Base-by-base conservation (phyloP, 2,113 vertebrate genomes). In the Canis aureus region DNA sequence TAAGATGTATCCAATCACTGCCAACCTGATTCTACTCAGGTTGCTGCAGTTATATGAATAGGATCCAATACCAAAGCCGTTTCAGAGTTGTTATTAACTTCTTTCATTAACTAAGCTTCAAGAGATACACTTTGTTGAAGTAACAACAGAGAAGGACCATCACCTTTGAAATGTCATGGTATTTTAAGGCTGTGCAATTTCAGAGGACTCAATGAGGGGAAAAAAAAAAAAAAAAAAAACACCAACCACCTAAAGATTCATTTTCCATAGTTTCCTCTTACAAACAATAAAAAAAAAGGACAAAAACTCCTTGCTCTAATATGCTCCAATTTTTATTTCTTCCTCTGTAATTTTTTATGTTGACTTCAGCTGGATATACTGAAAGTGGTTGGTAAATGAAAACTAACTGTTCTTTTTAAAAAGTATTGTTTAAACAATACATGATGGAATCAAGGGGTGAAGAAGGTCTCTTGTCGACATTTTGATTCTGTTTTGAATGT, bases 141-240 rank as follows among this genome's bases (percentile, higher is more conserved):
- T 98, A 98, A 98, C 98, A 98, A 98, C 87, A 98, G 97, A 92
- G 32, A 96, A 98, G 97, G 97, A 98, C 96, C 11, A 16, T 97
- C 98, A 98, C 97, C 98, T 98, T 98, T 98, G 98, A 99, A 99
- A 98, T 5, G 98, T 98, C 98, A 98, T 97, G 88, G 95, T 98
- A 96, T 97, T 98, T 98, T 99, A 98, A 98, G 94, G 88, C 94
- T 95, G 91, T 97, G 95, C 93, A 93, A 97, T 97, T 98, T 98
- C 97, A 98, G 97, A 98, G 98, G 97, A 95, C 55, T 78, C 97
- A 98, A 98, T 98, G 97, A 43, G 3, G n/a, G 49, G 19, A 96
- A 97, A 95, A 73, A 95, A 98, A 97, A 43, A 43, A 43, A 97
- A 43, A 43, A 43, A 90, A 83, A 9, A 97, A 97, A 90, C 4